phyloP scores from a whole-genome alignment of 2,113 vertebrate genomes.

The Chitala chitala region DNA sequence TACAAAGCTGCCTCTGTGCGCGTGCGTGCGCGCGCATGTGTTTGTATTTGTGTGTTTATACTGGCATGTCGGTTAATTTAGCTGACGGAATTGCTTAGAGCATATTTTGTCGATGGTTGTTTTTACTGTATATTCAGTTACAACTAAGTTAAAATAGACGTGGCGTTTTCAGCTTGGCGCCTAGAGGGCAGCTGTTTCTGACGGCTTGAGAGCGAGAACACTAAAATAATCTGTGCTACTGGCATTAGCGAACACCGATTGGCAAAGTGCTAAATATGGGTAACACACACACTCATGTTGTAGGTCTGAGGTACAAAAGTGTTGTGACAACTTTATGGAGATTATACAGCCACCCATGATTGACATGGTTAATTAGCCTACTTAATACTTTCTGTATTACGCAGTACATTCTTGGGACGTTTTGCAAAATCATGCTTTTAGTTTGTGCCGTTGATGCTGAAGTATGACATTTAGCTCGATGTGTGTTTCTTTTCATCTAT shows the following conservation, averaged over 20 bases:
- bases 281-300: conserved; percentile 27
- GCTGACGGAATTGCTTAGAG: background rate
- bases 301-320: background rate
- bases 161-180: conserved; percentile 42
- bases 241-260: conserved; percentile 25
- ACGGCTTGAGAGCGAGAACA: conserved; percentile 42
- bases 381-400: too few relatives aligned
- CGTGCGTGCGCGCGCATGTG: background rate
- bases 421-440: too few relatives aligned
- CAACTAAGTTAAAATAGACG: conserved; percentile 60
- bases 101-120: conserved; percentile 21
- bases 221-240: conserved; percentile 55
- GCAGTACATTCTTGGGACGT: too few relatives aligned
- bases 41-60: conserved; percentile 22
- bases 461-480: too few relatives aligned
- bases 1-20: conserved; percentile 23
- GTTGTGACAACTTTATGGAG: background rate
- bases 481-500: too few relatives aligned
- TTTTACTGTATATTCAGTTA: conserved; percentile 54
- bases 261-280: conserved; percentile 54
- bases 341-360: background rate
- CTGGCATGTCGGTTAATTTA: background rate
- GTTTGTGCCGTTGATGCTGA: too few relatives aligned
- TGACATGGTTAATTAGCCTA: too few relatives aligned
- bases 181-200: conserved; percentile 54